Evolutionary conservation across 2,888 invertebrate genomes (phyloP), one percentile per base, ranked within the genome.

Genomic region (Anorthoa munda): DNA sequence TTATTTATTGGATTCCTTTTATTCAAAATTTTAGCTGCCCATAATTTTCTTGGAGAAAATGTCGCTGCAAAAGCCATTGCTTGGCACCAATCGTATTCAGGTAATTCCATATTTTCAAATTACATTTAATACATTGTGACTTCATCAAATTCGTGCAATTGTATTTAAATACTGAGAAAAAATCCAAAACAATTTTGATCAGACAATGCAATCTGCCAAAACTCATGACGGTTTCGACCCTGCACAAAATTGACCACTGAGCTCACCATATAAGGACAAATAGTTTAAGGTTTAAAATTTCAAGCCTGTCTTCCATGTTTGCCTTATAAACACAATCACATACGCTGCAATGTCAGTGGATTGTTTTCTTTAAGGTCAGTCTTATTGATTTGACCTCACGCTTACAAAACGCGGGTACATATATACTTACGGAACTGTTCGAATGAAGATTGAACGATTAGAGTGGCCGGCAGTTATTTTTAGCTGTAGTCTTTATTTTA

Each of bases 331-430:
- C 66, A 68, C 65, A 64, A 31, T 56, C 58, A 66, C 59, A 63
- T 17, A 65, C 68, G 31, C 45, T 17, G 70, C 81, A 77, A 79
- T 79, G 79, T 2, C 72, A 77, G 75, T 71, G 64, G 71, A 84
- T 85, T 83, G 83, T 88, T 87, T 86, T 86, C 84, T 83, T 83
- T 89, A 87, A 91, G 91, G 91, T 85, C 90, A 69, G 31, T 31
- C 71, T 76, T 84, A 90, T 91, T 91, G 88, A 87, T 88, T 82
- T 82, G 89, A 91, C 91, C 91, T 91, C 86, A 84, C 66, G 70
- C 45, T 83, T 77, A 72, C 82, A 74, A 82, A 84, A 87, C 79
- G 65, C 21, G 31, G 51, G 76, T 23, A 77, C 63, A 39, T 39
- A 77, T 50, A 23, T 61, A 31, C 23, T 58, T 50, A 15, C 66